Percentiles rank a stretch among this genome's conserved stretches.
These are phyloP conservation scores for Lordiphosa stackelbergi DNA, from an alignment of 1,140 invertebrate genomes.

Conservation along the genomic window DNA sequence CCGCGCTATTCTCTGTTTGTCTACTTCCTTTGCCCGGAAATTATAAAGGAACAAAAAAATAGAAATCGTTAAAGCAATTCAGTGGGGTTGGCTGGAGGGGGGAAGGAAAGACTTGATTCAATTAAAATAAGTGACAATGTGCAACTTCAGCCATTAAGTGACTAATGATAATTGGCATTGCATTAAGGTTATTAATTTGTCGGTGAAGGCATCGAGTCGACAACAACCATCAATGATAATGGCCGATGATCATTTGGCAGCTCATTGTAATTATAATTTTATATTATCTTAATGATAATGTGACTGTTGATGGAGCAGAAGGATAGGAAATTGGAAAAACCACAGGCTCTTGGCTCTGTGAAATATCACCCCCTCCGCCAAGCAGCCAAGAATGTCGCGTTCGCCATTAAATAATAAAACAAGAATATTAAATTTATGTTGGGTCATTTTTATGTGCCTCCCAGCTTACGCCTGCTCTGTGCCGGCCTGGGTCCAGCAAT, in stretches of 20 bases:
- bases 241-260: slow-evolving; percentile 36
- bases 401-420: slow-evolving; percentile 74
- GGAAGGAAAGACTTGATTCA: slow-evolving; percentile 36
- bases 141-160: slow-evolving; percentile 30
- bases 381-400: slow-evolving; percentile 1
- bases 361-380: not conserved
- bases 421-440: slow-evolving; percentile 76
- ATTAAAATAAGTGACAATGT: slow-evolving; percentile 68
- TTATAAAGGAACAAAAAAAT: slow-evolving; percentile 44
- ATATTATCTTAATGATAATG: slow-evolving; percentile 20
- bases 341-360: not conserved
- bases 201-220: slow-evolving; percentile 16
- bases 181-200: slow-evolving; percentile 70
- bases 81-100: not conserved
- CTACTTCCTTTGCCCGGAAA: slow-evolving; percentile 61
- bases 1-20: slow-evolving; percentile 47
- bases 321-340: slow-evolving; percentile 6
- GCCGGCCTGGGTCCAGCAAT: slow-evolving; percentile 9
- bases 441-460: slow-evolving; percentile 69
- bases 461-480: not conserved
- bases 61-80: slow-evolving; percentile 10
- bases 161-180: slow-evolving; percentile 72
- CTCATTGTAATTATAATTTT: slow-evolving; percentile 51
- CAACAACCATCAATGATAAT: slow-evolving; percentile 37
- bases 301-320: not conserved